Conservation (phyloP, 2,113 vertebrate genomes). For the Plecotus auritus region DNA sequence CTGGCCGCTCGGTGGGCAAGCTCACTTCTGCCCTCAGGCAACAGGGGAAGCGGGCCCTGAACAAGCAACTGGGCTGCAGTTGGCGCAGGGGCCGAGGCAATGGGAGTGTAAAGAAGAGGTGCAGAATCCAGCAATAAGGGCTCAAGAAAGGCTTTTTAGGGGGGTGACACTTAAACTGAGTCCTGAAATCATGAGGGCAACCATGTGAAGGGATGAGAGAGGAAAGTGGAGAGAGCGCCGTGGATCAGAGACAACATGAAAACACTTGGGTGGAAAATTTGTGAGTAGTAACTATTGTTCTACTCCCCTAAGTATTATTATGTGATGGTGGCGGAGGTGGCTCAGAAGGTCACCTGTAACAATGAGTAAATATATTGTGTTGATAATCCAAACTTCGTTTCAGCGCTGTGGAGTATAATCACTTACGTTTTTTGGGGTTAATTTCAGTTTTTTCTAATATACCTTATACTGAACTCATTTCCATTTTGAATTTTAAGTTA, state of each 20-base stretch:
- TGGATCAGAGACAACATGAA: not conserved
- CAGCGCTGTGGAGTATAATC: not conserved
- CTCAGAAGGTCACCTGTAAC: not conserved
- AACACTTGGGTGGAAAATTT: not conserved
- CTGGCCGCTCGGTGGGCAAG: not conserved
- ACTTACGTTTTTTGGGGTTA: not conserved
- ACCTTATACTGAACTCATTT: not conserved
- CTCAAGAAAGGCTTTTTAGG: not conserved
- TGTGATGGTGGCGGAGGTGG: not conserved
- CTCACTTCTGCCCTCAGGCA: not conserved
- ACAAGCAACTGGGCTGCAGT: fast-evolving
- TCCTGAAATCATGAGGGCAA: not conserved
- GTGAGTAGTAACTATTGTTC: not conserved
- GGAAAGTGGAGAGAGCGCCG: fast-evolving
- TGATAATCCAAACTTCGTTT: not conserved
- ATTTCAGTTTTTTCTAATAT: not conserved
- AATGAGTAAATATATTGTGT: not conserved
- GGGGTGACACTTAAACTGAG: not conserved
- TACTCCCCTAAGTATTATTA: not conserved
- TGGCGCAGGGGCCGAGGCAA: not conserved
- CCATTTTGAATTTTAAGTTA: not conserved
- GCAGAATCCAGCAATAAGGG: not conserved
- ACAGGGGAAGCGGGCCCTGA: not conserved
- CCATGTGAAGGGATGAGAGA: too few relatives aligned
- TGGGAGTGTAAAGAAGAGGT: not conserved